phyloP scores from a whole-genome alignment of 1,140 invertebrate genomes.

The Brachystomella parvula region DNA sequence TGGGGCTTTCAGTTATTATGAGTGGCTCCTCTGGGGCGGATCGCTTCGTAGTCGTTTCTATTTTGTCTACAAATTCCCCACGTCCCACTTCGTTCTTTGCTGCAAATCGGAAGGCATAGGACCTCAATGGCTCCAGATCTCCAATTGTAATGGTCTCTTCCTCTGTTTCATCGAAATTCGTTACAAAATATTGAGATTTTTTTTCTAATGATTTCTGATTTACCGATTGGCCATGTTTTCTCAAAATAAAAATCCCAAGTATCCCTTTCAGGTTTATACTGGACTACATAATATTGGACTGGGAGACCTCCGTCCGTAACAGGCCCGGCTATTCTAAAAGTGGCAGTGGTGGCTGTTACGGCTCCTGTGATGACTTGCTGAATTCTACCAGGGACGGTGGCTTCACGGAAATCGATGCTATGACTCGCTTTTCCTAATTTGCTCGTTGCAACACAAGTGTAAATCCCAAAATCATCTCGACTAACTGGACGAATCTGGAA shows the following conservation, averaged over 20 bases:
- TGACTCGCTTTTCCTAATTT: constrained; percentile 58
- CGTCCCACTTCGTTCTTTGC: constrained; percentile 73
- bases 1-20: constrained; percentile 43
- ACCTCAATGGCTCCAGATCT: constrained; percentile 63
- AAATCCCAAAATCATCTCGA: constrained; percentile 59
- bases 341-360: constrained; percentile 68
- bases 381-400: constrained; percentile 50
- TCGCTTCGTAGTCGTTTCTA: constrained; percentile 51
- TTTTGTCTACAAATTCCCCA: constrained; percentile 56
- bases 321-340: constrained; percentile 65
- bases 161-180: constrained; percentile 25
- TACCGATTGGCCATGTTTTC: constrained; percentile 65
- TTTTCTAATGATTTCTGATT: constrained; percentile 34
- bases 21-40: constrained; percentile 48
- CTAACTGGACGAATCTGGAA: constrained; percentile 54
- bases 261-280: constrained; percentile 56
- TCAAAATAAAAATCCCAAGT: constrained; percentile 59
- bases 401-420: constrained; percentile 63
- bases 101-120: constrained; percentile 75
- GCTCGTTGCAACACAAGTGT: constrained; percentile 75
- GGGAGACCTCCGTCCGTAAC: constrained; percentile 63
- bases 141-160: constrained; percentile 62
- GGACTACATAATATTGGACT: constrained; percentile 58
- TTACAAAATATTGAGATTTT: not conserved
- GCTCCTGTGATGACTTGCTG: constrained; percentile 53